These are phyloP conservation scores for Sycophila texana DNA, from an alignment of 2,888 invertebrate genomes.

Conservation along the genomic window DNA sequence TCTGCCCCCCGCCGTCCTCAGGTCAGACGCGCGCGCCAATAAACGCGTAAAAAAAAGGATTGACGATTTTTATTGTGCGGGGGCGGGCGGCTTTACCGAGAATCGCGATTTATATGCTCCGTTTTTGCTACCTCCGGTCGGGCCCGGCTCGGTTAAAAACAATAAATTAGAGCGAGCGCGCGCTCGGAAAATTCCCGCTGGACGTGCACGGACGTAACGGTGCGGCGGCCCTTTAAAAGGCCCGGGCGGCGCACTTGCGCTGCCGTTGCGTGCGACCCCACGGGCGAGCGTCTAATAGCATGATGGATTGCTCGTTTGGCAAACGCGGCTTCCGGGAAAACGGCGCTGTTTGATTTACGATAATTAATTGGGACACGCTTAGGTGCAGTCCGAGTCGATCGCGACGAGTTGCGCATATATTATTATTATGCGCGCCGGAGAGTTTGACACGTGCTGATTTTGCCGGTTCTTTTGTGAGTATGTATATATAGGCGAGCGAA, in stretches of 20 bases:
- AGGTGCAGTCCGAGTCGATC: not conserved
- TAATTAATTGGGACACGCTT: not conserved
- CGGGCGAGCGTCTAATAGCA: no score
- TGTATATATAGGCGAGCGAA: no score
- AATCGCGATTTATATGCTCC: constrained; percentile 45
- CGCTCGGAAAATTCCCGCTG: not conserved
- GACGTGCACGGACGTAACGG: constrained; percentile 26
- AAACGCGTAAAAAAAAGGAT: constrained; percentile 52
- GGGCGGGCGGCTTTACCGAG: constrained; percentile 15
- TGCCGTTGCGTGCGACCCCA: not conserved
- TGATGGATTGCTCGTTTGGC: no score
- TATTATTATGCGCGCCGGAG: no score
- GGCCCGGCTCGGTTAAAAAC: constrained; percentile 45
- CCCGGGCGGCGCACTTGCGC: no score
- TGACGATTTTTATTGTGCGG: constrained; percentile 29
- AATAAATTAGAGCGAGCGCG: constrained; percentile 37
- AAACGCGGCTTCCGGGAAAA: not conserved
- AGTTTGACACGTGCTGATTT: no score
- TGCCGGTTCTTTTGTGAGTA: no score
- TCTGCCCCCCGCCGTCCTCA: not conserved
- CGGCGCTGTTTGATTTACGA: constrained; percentile 1
- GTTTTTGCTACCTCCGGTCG: constrained; percentile 21
- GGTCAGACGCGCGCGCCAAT: constrained; percentile 13
- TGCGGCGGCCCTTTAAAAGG: not conserved
- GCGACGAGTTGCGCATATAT: no score